Base-by-base conservation (phyloP, 2,113 vertebrate genomes). In the Danionella cerebrum region DNA sequence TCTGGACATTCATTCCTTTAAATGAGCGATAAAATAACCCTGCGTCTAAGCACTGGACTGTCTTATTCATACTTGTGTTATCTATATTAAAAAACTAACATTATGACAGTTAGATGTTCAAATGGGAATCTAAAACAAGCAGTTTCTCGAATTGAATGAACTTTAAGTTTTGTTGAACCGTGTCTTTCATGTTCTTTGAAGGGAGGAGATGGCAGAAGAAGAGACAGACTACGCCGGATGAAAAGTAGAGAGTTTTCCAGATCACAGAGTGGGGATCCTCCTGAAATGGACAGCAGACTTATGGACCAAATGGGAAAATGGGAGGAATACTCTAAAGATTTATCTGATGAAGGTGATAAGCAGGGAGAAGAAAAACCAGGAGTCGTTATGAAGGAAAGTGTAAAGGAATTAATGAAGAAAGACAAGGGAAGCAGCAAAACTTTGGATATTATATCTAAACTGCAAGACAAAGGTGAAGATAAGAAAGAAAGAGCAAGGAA, bases 371-470 rank as follows among this genome's bases (percentile, higher is more conserved):
- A 53, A 62, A 16, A 45, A 22, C 51, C 52, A 9, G 33, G 14
- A 19, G 27, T 0, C 12, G 16, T 31, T 31, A 62, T 55, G 39
- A 25, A 12, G 4, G 62, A 71, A 29, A 22, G 64, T 39, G 48
- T 19, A 38, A 59, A 53, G 7, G 57, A 52, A 25, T 14, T 67
- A 1, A 33, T 42, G 7, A 65, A 5, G 2, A 73, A 59, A 27
- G 65, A 60, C 3, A 41, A 7, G 7, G 47, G 80, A 63, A 69
- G 42, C 12, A 53, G 54, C 0, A 84, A 87, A 74, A 86, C 89
- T 47, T 86, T 72, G 76, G 88, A 89, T 11, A 74, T 84, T 41
- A 63, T 77, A 2, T 86, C 78, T 8, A 78, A 73, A 55, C 64
- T 78, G 21, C 71, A 76, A 21, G 41, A 59, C 2, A 72, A 67